These are phyloP conservation scores for Hiodon alosoides DNA, from an alignment of 2,113 vertebrate species.

Conservation along the genomic window DNA sequence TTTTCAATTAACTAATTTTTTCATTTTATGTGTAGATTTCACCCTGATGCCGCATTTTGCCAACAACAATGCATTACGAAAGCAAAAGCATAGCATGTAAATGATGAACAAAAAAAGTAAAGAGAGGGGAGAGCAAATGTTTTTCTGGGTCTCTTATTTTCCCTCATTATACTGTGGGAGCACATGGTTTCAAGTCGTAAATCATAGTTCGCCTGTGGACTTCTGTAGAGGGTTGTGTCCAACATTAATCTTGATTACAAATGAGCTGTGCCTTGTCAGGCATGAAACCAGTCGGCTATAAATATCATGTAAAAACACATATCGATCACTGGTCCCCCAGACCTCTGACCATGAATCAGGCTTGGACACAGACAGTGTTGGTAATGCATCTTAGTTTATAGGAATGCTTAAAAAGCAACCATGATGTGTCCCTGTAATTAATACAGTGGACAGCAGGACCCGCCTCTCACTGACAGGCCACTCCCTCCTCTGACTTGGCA, in stretches of 20 bases:
- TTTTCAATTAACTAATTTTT: no score
- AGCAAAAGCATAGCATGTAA: no score
- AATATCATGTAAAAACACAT: not conserved
- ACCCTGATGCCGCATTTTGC: no score
- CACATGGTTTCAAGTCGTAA: not conserved
- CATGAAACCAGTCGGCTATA: not conserved
- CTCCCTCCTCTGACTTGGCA: not conserved
- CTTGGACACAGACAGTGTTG: not conserved
- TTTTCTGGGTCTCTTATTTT: not conserved
- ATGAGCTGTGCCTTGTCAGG: not conserved
- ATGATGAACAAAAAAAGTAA: no score
- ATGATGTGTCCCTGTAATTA: no score
- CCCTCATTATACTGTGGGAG: not conserved
- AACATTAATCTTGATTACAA: slow-evolving; percentile 7
- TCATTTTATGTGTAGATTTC: no score
- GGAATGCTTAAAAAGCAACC: no score
- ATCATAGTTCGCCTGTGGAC: not conserved
- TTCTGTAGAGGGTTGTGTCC: not conserved
- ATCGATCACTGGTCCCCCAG: not conserved
- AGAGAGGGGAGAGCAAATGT: no score
- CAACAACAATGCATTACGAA: no score
- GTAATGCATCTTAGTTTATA: not conserved
- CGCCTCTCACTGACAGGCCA: no score
- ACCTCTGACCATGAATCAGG: not conserved
- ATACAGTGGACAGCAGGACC: no score